Percentiles rank a stretch among this genome's conserved stretches.
Conservation (phyloP, 2,797 vertebrate genomes). For the Ficedula albicollis region DNA sequence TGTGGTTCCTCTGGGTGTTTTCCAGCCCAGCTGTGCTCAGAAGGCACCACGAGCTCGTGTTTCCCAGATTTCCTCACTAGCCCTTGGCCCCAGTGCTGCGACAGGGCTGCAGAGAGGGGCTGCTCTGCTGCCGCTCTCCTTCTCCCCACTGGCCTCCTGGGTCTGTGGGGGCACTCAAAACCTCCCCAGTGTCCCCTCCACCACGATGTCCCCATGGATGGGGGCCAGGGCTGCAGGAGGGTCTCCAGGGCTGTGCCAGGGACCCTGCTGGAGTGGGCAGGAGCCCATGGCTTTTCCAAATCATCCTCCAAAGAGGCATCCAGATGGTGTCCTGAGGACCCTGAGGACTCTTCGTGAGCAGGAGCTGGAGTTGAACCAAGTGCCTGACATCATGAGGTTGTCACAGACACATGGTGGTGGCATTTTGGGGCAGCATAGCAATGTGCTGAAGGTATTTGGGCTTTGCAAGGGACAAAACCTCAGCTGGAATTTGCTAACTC, state of each 20-base stretch:
- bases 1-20: neutral
- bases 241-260: neutral
- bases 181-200: neutral
- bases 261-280: neutral
- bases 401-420: accelerated
- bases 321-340: neutral
- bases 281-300: neutral
- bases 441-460: neutral
- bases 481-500: neutral
- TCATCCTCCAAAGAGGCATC: neutral
- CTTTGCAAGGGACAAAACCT: neutral
- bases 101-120: neutral
- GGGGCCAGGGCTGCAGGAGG: neutral
- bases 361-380: neutral
- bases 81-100: accelerated
- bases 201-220: accelerated
- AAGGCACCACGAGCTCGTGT: accelerated
- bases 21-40: neutral
- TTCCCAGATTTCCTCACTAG: neutral
- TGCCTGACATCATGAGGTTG: neutral
- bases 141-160: accelerated
- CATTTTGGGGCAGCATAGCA: neutral
- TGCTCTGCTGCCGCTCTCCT: neutral
- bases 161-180: neutral
- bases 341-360: neutral